Conservation (phyloP, 2,888 invertebrate genomes). For the Caenorhabditis macrosperma region DNA sequence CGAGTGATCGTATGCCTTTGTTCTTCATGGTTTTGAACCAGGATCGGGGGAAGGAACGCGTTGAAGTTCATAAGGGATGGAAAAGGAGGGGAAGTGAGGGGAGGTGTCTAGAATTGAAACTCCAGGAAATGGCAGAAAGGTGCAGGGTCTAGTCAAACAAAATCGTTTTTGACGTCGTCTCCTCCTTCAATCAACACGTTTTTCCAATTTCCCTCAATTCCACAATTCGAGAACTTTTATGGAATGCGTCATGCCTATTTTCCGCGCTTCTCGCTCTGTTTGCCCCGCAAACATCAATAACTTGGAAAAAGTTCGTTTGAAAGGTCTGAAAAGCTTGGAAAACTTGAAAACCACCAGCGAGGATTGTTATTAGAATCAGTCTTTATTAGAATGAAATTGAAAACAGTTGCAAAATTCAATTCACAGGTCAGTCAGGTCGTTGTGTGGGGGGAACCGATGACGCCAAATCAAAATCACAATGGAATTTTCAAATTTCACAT, state of each 20-base stretch:
- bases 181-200: slow-evolving; percentile 31
- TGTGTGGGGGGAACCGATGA: too few relatives aligned
- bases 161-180: slow-evolving; percentile 32
- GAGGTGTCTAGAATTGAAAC: not conserved
- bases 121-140: too few relatives aligned
- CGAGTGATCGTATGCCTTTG: slow-evolving; percentile 58
- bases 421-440: not conserved
- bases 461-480: not conserved
- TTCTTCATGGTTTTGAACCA: slow-evolving; percentile 40
- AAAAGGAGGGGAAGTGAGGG: slow-evolving; percentile 7
- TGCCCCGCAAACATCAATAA: slow-evolving; percentile 34
- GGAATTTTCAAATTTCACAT: not conserved
- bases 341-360: too few relatives aligned
- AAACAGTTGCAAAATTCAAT: not conserved
- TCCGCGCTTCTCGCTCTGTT: slow-evolving; percentile 36
- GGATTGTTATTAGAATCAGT: not conserved
- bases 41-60: slow-evolving; percentile 46
- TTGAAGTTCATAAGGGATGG: slow-evolving; percentile 33
- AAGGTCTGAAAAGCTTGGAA: not conserved
- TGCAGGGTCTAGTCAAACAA: slow-evolving; percentile 41
- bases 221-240: slow-evolving; percentile 19
- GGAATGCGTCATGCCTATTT: slow-evolving; percentile 47
- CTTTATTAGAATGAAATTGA: slow-evolving; percentile 13
- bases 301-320: slow-evolving; percentile 2
- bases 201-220: not conserved